Evolutionary conservation across 2,113 vertebrate genomes (phyloP).

Genomic region (Zosterops lateralis): DNA sequence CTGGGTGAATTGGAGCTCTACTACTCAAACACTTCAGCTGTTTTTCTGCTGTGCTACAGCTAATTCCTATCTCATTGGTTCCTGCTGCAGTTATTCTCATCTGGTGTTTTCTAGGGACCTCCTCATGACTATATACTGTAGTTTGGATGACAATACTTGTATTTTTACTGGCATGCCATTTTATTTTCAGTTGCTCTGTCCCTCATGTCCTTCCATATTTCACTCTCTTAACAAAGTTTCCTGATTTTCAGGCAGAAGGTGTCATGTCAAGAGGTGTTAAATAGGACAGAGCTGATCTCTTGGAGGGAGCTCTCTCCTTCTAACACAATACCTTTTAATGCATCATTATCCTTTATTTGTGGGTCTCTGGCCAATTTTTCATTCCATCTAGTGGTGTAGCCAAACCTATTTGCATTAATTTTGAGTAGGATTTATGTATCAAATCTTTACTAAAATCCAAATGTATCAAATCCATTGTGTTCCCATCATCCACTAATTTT

Average conservation of each 20-base stretch:
- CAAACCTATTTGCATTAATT: constrained; percentile 50
- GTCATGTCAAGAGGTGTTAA: not conserved
- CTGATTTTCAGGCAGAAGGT: not conserved
- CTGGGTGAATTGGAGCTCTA: not conserved
- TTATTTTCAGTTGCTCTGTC: not conserved
- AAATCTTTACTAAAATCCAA: constrained; percentile 52
- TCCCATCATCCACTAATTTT: constrained; percentile 50
- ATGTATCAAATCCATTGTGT: constrained; percentile 2
- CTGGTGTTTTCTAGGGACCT: not conserved
- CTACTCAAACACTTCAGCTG: not conserved
- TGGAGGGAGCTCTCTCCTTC: not conserved
- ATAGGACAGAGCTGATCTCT: not conserved
- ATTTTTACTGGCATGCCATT: not conserved
- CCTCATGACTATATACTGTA: not conserved
- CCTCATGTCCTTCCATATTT: not conserved
- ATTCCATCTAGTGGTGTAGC: constrained; percentile 11
- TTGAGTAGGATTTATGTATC: constrained; percentile 46
- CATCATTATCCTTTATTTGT: constrained; percentile 47
- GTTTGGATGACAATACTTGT: not conserved
- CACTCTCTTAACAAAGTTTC: not conserved
- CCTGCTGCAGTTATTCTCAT: not conserved
- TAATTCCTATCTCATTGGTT: not conserved
- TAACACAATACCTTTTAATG: constrained; percentile 22
- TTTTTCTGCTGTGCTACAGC: not conserved
- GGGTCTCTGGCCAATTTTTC: constrained; percentile 23